Percentiles rank a stretch among this genome's conserved stretches.
phyloP scores from a whole-genome alignment of 2,113 vertebrate genomes.

The Rhizomys pruinosus region DNA sequence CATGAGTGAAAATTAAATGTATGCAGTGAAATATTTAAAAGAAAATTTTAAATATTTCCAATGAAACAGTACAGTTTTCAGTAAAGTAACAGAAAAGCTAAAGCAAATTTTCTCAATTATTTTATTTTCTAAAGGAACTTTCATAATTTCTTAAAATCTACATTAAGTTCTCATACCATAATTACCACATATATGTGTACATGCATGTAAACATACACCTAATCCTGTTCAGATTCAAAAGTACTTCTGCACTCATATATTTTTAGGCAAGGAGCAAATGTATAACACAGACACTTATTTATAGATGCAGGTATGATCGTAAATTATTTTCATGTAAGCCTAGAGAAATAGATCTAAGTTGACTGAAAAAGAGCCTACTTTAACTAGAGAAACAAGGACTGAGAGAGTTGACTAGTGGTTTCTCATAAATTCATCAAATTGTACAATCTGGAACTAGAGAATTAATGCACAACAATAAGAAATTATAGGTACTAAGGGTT shows the following conservation, averaged over 20 bases:
- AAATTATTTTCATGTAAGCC: not conserved
- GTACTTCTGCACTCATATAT: conserved; percentile 36
- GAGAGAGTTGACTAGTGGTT: not conserved
- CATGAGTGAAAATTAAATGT: conserved; percentile 67
- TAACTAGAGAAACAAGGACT: not conserved
- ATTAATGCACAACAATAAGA: conserved; percentile 11
- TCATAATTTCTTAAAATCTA: conserved; percentile 40
- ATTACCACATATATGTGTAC: not conserved
- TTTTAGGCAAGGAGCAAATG: not conserved
- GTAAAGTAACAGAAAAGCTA: conserved; percentile 32
- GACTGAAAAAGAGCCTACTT: not conserved
- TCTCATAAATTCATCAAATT: conserved; percentile 8
- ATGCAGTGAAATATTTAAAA: conserved; percentile 26
- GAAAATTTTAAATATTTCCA: conserved; percentile 65
- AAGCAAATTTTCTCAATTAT: not conserved
- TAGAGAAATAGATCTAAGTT: conserved; percentile 33
- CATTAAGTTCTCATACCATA: not conserved
- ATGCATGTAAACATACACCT: not conserved
- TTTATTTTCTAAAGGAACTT: conserved; percentile 39
- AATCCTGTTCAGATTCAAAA: conserved; percentile 54
- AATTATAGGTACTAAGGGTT: not conserved
- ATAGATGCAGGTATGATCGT: not conserved
- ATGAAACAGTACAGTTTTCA: conserved; percentile 56
- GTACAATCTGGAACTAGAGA: not conserved
- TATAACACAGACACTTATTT: conserved; percentile 3